Percentiles rank a stretch among this genome's conserved stretches.
These are phyloP conservation scores for Brachionus manjavacas DNA, from an alignment of 1,140 invertebrate genomes.

Conservation along the genomic window DNA sequence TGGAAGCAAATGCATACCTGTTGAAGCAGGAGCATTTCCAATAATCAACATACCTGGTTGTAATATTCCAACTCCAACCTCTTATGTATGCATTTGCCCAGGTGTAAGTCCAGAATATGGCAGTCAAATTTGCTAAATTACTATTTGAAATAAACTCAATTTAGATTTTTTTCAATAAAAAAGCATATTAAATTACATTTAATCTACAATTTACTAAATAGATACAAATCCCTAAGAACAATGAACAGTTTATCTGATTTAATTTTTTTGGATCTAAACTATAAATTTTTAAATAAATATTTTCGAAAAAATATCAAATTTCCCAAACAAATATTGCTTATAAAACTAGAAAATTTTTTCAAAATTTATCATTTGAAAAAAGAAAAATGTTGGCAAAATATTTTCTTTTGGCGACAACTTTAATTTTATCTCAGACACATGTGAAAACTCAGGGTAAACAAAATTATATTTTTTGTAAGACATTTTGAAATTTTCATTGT, in stretches of 20 bases:
- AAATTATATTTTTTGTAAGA: neutral
- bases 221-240: neutral
- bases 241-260: neutral
- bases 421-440: neutral
- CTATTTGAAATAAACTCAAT: neutral
- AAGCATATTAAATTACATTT: conserved; percentile 16
- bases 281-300: conserved; percentile 22
- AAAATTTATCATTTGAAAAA: neutral
- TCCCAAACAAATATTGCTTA: neutral
- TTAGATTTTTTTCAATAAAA: neutral
- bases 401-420: neutral
- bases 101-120: conserved; percentile 20
- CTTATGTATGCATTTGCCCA: conserved; percentile 33
- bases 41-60: neutral
- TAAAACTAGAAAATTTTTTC: neutral
- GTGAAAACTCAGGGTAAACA: neutral
- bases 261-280: neutral
- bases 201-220: neutral
- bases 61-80: neutral
- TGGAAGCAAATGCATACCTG: conserved; percentile 2
- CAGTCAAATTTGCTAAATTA: conserved; percentile 24
- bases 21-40: conserved; percentile 14
- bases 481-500: neutral
- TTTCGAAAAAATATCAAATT: conserved; percentile 14
- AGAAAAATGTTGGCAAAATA: neutral